phyloP scores from a whole-genome alignment of 2,888 invertebrate genomes.

The Meliscaeva auricollis region DNA sequence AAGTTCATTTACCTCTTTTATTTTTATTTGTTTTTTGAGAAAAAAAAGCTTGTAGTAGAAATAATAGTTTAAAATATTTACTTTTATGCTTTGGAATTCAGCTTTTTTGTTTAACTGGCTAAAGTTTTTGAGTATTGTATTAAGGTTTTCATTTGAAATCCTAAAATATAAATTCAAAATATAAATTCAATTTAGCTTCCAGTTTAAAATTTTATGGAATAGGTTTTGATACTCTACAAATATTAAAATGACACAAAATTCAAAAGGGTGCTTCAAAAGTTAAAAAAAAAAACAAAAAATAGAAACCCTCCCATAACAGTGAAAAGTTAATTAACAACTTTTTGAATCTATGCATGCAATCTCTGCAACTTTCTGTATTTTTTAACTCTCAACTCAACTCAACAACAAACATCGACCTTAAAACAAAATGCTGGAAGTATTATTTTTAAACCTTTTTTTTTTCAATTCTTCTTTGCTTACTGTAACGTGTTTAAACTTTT shows the following conservation, averaged over 20 bases:
- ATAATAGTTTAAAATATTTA: too few relatives aligned
- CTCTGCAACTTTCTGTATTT: background rate
- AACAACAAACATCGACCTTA: background rate
- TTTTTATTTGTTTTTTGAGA: background rate
- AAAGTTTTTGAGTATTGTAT: too few relatives aligned
- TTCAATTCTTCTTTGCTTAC: background rate
- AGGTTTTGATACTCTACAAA: background rate
- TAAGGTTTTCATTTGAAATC: too few relatives aligned
- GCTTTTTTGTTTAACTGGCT: too few relatives aligned
- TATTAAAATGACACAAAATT: background rate
- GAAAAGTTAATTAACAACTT: constrained; percentile 11
- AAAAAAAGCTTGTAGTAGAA: too few relatives aligned
- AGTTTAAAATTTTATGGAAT: too few relatives aligned
- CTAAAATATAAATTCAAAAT: background rate
- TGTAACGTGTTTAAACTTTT: constrained; percentile 2
- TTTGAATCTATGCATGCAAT: constrained; percentile 12
- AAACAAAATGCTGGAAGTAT: constrained; percentile 4
- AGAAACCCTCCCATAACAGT: constrained; percentile 1
- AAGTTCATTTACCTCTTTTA: constrained; percentile 3
- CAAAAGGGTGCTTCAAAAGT: background rate
- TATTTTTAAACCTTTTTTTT: background rate
- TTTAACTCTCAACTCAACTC: background rate
- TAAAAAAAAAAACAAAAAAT: background rate
- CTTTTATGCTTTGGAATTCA: too few relatives aligned
- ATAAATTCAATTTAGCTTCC: too few relatives aligned